These are phyloP conservation scores for Cebus imitator DNA, from an alignment of 2,113 vertebrate genomes.

Conservation along the genomic window DNA sequence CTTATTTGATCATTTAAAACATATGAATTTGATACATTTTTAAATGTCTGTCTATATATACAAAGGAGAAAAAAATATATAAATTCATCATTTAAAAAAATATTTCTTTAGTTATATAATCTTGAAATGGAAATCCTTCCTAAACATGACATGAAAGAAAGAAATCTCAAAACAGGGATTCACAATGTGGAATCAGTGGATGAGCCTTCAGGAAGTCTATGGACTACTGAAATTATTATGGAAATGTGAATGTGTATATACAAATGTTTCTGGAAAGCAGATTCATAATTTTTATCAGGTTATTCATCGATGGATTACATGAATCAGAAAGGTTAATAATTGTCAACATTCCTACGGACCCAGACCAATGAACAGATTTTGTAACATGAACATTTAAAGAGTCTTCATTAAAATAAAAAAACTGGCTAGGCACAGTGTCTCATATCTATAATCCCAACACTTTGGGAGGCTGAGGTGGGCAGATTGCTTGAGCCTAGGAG, in stretches of 20 bases:
- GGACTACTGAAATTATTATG: neutral
- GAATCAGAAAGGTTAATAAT: slow-evolving; percentile 17
- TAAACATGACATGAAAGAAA: neutral
- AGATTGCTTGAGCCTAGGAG: too few species aligned
- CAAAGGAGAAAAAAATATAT: neutral
- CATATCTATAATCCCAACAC: too few species aligned
- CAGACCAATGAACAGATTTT: neutral
- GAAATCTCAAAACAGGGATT: neutral
- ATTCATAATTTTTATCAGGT: neutral
- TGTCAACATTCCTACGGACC: neutral
- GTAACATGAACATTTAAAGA: neutral
- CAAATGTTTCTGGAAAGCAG: neutral
- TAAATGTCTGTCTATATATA: neutral
- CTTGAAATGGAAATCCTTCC: neutral
- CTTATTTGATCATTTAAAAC: slow-evolving; percentile 19
- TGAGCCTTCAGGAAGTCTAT: neutral
- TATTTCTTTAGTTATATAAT: slow-evolving; percentile 7
- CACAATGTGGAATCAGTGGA: neutral
- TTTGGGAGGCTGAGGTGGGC: too few species aligned
- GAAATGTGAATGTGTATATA: neutral
- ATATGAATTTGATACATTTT: neutral
- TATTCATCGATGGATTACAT: neutral
- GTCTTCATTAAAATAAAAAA: neutral
- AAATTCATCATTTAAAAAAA: neutral
- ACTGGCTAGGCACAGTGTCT: too few species aligned